These are phyloP conservation scores for Acromyrmex heyeri DNA, from an alignment of 1,140 invertebrate genomes.

Conservation along the genomic window DNA sequence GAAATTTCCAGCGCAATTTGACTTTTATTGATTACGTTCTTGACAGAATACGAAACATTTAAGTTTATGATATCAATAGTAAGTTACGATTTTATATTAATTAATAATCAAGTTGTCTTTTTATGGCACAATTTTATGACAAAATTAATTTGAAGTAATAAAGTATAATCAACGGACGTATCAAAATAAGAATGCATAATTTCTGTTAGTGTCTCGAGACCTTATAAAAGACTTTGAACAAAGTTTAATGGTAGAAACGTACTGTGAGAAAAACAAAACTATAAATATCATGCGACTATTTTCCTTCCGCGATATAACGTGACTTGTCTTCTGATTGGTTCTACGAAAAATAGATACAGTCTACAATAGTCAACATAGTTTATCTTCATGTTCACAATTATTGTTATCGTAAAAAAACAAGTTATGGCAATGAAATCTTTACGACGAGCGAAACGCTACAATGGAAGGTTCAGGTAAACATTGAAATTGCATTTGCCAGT, in stretches of 20 bases:
- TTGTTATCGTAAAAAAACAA: conserved; percentile 22
- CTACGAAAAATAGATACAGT: background rate
- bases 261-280: conserved; percentile 1
- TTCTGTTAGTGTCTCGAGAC: background rate
- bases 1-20: background rate
- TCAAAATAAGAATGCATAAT: conserved; percentile 1
- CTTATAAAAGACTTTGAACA: conserved; percentile 15
- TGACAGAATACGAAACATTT: background rate
- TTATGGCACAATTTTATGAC: background rate
- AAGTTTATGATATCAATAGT: background rate
- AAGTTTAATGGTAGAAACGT: background rate
- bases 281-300: conserved; percentile 28
- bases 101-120: background rate
- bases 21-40: background rate
- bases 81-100: background rate
- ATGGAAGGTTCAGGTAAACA: conserved; percentile 56
- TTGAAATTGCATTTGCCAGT: conserved; percentile 64
- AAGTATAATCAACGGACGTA: background rate
- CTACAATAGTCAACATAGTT: background rate
- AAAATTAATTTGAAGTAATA: background rate
- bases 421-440: background rate
- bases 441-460: conserved; percentile 26
- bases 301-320: conserved; percentile 2
- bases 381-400: background rate
- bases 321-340: conserved; percentile 1